A percentile compares a stretch with the other conserved stretches of the same genome.
These are phyloP conservation scores for Discoglossus pictus DNA, from an alignment of 2,797 vertebrate species.

Conservation along the genomic window DNA sequence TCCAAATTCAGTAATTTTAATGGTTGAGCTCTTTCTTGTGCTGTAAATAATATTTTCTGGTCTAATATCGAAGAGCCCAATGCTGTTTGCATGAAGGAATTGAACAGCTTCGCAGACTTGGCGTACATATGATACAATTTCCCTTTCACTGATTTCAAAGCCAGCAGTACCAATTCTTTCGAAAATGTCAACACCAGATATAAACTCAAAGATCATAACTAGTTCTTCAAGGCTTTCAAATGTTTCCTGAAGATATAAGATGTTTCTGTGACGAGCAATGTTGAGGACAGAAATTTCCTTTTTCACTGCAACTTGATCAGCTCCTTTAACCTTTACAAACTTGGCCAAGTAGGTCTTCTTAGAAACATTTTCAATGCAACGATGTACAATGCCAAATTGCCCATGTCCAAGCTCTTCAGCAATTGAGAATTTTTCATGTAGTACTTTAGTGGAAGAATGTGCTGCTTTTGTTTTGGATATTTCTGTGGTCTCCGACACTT, in stretches of 20 bases:
- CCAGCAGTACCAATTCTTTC: conserved; percentile 86
- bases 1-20: conserved; percentile 97
- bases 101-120: conserved; percentile 92
- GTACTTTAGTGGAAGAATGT: conserved; percentile 86
- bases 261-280: conserved; percentile 84
- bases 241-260: conserved; percentile 89
- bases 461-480: conserved; percentile 79
- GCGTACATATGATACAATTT: conserved; percentile 85
- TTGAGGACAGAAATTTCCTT: conserved; percentile 96
- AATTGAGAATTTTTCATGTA: conserved; percentile 92
- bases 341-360: conserved; percentile 97
- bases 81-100: conserved; percentile 86
- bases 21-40: conserved; percentile 82
- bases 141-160: conserved; percentile 91
- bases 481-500: conserved; percentile 86
- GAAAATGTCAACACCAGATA: conserved; percentile 95
- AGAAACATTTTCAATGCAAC: conserved; percentile 86
- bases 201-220: conserved; percentile 96
- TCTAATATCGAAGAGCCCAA: conserved; percentile 94
- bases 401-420: conserved; percentile 96
- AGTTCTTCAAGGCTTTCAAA: conserved; percentile 96
- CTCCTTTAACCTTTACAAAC: conserved; percentile 95
- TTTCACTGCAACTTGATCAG: conserved; percentile 93
- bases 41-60: conserved; percentile 95
- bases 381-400: conserved; percentile 93